phyloP scores from a whole-genome alignment of 2,888 invertebrate genomes.

The Megamerina dolium region DNA sequence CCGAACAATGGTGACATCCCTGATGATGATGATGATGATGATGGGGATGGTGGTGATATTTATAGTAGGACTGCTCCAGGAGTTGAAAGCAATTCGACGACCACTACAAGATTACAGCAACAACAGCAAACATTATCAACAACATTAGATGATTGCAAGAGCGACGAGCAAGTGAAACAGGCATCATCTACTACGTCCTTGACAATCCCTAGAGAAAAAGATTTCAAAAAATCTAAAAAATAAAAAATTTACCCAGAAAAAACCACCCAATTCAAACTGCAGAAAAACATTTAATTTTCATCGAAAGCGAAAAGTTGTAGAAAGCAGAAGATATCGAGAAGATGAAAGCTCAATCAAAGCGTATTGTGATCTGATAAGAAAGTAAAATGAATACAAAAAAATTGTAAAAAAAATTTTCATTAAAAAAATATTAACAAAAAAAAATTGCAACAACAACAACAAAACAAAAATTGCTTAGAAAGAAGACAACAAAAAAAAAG shows the following conservation, averaged over 20 bases:
- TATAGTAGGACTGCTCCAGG: no score
- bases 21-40: neutral
- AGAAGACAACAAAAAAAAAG: slow-evolving; percentile 3
- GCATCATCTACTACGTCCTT: neutral
- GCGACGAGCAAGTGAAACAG: neutral
- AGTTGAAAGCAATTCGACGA: slow-evolving; percentile 1
- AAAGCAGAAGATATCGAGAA: slow-evolving; percentile 7
- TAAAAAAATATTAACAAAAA: slow-evolving; percentile 12
- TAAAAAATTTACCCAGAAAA: no score
- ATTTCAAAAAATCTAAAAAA: no score
- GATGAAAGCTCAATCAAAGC: slow-evolving; percentile 46
- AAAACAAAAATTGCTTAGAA: no score
- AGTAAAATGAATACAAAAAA: slow-evolving; percentile 11
- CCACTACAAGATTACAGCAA: neutral
- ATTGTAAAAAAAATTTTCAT: slow-evolving; percentile 8
- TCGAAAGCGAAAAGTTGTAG: no score
- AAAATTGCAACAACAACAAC: no score
- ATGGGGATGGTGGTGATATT: no score
- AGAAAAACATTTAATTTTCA: neutral
- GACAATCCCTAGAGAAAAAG: no score
- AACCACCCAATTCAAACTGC: neutral
- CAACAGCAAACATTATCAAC: neutral
- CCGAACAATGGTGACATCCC: slow-evolving; percentile 5
- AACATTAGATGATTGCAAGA: no score
- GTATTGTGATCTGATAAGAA: slow-evolving; percentile 42